Evolutionary conservation across 2,888 invertebrate genomes (phyloP), one percentile per base, ranked within the genome.

Genomic region (Drosophila kambysellisi): DNA sequence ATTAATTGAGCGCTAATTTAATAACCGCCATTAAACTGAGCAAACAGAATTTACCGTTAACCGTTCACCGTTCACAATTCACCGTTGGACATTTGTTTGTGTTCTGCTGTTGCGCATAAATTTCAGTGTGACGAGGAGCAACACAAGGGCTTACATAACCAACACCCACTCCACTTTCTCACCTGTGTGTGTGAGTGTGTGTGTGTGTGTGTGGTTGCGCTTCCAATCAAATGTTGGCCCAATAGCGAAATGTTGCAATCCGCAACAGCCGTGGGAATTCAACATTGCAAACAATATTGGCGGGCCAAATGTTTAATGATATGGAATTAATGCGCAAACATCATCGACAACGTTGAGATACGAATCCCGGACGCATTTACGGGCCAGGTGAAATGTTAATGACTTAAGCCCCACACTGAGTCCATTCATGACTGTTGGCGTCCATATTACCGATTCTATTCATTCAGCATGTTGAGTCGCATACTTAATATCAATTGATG

Each of bases 11-110:
- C 57, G 70, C 70, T 58, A 62, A 79, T 81, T 79, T 83, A 88
- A 85, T 85, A 85, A 81, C 86, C 85, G 69, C 67, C 85, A 85
- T 85, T 88, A 81, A 85, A 75, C 84, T 83, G 76, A 88, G 69
- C 88, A 85, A 88, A 88, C 84, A 79, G 54, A 75, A 77, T 69
- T 70, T 37, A 59, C 46, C 51, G 51, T 56, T 59, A 51, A 12
- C 30, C n/a, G 30, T 70, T 68, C 41, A 57, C 48, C 43, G 39
- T 54, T 52, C 48, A n/a, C 50, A 25, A 30, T 6, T 30, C 30
- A 67, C 43, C 41, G 52, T 57, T 58, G 59, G 57, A 59, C 65
- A 63, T 74, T 65, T 54, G 54, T 46, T 52, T 56, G 54, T 62
- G 58, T 62, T 70, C 59, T 70, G 64, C 53, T 57, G 61, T 52